Conservation (phyloP, 2,113 vertebrate species). For the Fulmarus glacialis region DNA sequence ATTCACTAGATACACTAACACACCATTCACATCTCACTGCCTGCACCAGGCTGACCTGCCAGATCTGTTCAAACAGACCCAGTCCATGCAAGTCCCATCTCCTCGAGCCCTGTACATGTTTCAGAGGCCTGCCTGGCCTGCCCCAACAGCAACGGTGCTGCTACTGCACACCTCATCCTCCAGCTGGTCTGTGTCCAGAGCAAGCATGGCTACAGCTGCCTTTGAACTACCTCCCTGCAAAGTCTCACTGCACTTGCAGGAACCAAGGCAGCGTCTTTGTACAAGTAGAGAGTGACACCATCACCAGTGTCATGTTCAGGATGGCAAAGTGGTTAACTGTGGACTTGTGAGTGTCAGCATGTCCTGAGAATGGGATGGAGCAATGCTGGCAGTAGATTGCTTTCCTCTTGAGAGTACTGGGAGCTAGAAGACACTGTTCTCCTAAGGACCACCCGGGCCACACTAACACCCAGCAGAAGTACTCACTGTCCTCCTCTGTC, state of each 20-base stretch:
- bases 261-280: not conserved
- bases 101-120: not conserved
- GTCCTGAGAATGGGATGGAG: not conserved
- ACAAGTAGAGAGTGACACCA: not conserved
- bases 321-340: not conserved
- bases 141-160: not conserved
- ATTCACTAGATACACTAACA: not conserved
- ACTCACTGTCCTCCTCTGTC: conserved; percentile 95
- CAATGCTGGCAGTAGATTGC: not conserved
- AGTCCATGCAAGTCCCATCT: not conserved
- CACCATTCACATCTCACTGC: not conserved
- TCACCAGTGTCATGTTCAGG: not conserved
- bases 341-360: not conserved
- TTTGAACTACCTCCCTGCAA: not conserved
- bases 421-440: not conserved
- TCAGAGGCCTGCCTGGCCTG: not conserved
- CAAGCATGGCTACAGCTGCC: not conserved
- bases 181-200: not conserved
- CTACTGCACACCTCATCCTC: not conserved
- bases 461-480: not conserved
- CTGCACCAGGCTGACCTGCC: not conserved
- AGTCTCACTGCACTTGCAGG: not conserved
- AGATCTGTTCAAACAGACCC: not conserved
- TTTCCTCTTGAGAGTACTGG: not conserved
- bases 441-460: not conserved